These are phyloP conservation scores for Watsonalla cultraria DNA, from an alignment of 2,888 invertebrate genomes.

Conservation along the genomic window DNA sequence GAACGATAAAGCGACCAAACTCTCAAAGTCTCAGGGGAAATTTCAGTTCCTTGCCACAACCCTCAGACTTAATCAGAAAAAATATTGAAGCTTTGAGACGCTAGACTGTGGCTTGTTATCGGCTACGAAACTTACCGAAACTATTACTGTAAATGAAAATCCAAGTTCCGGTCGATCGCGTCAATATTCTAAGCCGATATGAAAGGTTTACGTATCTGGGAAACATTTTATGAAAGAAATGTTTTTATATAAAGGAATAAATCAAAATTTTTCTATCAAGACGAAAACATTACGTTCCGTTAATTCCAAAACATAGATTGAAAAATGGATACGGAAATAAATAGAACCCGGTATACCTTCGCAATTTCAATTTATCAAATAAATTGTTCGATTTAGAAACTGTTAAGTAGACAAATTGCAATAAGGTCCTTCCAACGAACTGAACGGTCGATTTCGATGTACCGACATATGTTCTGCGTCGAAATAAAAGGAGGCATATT, in stretches of 20 bases:
- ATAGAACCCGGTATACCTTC: neutral
- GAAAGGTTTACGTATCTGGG: no score
- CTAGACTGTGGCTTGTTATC: slow-evolving; percentile 6
- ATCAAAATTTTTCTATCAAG: no score
- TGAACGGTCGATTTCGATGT: neutral
- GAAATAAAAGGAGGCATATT: neutral
- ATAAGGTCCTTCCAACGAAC: neutral
- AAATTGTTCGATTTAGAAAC: neutral
- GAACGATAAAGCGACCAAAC: slow-evolving; percentile 37
- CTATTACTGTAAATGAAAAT: neutral
- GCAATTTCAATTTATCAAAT: neutral
- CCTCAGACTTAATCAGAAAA: slow-evolving; percentile 38
- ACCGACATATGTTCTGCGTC: neutral
- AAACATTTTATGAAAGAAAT: no score
- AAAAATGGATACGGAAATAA: neutral
- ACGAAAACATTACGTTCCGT: no score
- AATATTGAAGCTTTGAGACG: slow-evolving; percentile 5
- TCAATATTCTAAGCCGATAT: no score
- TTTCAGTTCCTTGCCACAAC: slow-evolving; percentile 39
- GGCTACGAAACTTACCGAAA: slow-evolving; percentile 5
- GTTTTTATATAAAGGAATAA: no score
- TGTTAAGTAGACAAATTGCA: neutral
- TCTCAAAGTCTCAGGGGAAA: slow-evolving; percentile 46
- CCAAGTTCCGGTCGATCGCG: no score
- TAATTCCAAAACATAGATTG: no score